Base-by-base conservation (phyloP, 2,888 invertebrate species). In the Capitulum mitella region DNA sequence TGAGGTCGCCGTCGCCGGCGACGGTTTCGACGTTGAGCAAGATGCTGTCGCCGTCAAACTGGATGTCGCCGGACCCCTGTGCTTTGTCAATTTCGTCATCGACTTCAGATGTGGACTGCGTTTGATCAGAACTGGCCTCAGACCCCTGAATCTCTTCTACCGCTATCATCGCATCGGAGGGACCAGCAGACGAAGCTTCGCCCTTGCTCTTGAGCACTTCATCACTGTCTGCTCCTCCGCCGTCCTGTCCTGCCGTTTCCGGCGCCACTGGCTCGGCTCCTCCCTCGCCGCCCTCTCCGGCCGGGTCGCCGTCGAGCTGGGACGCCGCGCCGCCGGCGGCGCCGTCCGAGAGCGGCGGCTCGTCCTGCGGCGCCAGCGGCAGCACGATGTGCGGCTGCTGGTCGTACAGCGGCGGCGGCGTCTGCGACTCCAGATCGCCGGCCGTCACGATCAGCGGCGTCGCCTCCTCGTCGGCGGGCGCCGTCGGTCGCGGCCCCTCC, bases 381-480 rank as follows among this genome's bases (percentile, higher is more conserved):
- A 70, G 70, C 6, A 70, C 26, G 8, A 70, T 70, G 70, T 70
- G 70, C 37, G 70, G 70, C 70, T 34, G 34, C 37, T 70, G 70
- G 22, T 37, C 37, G 37, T 70, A 70, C 70, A 70, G 70, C 34
- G 37, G 70, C 26, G 34, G 14, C 19, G 34, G 37, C 2, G 37
- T 14, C 14, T 14, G 34, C 14, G 19, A 3, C 5, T 19, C 70
- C 37, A 37, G 37, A 6, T 1, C 5, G 26, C 37, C 22, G 6
- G 70, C 37, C 34, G 29, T n/a, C 34, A 70, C 70, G 8, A 70
- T 37, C 70, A 37, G 5, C 6, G 70, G 70, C 19, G 37, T 5
- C 2, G 19, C 29, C 22, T 3, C 6, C 2, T 12, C 58, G 22
- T 3, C 64, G 64, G 64, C 37, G 37, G 22, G 37, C 6, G 34